These are phyloP conservation scores for Mus spicilegus DNA, from an alignment of 2,113 vertebrate genomes.

Conservation along the genomic window DNA sequence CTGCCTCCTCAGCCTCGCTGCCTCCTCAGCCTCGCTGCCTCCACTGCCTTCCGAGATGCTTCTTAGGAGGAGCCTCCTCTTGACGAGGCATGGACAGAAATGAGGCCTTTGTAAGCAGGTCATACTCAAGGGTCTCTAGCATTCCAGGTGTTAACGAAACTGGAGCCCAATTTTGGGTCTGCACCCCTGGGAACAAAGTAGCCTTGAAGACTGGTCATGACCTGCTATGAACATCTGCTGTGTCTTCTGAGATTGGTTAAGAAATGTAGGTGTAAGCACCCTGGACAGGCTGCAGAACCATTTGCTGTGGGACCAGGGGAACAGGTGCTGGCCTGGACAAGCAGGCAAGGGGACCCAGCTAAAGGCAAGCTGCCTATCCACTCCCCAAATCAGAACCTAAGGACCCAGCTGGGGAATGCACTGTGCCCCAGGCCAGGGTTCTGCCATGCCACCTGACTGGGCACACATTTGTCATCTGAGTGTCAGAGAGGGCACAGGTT, in stretches of 20 bases:
- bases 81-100: background rate
- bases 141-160: background rate
- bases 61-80: background rate
- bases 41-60: background rate
- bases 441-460: fast-evolving
- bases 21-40: background rate
- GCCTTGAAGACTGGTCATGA: background rate
- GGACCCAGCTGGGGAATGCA: background rate
- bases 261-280: background rate
- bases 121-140: background rate
- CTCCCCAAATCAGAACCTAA: background rate
- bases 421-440: background rate
- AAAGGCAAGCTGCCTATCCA: background rate
- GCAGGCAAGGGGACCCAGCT: background rate
- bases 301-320: background rate
- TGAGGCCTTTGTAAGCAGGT: background rate
- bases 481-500: background rate
- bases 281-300: background rate
- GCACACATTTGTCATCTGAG: too few species aligned
- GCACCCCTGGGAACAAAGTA: background rate
- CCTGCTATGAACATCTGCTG: background rate
- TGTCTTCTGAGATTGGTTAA: background rate
- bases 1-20: background rate
- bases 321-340: background rate
- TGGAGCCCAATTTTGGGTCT: background rate